A percentile compares a stretch with the other conserved stretches of the same genome.
phyloP scores from a whole-genome alignment of 2,797 vertebrate genomes.

The Columba guinea region DNA sequence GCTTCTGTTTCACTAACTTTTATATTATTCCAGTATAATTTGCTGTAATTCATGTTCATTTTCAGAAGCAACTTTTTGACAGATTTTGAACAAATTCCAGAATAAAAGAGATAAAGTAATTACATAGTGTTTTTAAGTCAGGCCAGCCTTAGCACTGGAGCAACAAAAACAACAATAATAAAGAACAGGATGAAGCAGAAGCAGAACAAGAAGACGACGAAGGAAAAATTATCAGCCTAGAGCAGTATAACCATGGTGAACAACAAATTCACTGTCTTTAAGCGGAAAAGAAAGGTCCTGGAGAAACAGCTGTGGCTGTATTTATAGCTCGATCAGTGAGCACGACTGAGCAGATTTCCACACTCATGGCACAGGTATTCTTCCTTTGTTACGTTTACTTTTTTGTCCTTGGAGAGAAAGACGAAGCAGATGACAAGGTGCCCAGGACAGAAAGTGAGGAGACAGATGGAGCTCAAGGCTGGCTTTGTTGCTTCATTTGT shows the following conservation, averaged over 20 bases:
- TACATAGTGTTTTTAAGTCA: background rate
- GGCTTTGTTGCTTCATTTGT: background rate
- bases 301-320: background rate
- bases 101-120: background rate
- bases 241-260: background rate
- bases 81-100: background rate
- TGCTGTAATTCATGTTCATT: background rate
- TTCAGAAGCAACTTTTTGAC: background rate
- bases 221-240: background rate
- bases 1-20: background rate
- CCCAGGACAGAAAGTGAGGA: background rate
- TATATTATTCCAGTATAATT: background rate
- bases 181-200: no score
- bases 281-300: background rate
- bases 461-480: background rate
- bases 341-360: background rate
- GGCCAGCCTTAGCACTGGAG: background rate
- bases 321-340: background rate
- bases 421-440: background rate
- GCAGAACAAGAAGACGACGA: no score
- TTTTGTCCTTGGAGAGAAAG: background rate
- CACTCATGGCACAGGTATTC: background rate
- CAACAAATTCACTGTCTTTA: background rate
- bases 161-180: background rate
- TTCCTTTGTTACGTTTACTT: background rate